Percentiles rank a stretch among this genome's conserved stretches.
phyloP scores from a whole-genome alignment of 2,888 invertebrate genomes.

The Ferdinandea cuprea region DNA sequence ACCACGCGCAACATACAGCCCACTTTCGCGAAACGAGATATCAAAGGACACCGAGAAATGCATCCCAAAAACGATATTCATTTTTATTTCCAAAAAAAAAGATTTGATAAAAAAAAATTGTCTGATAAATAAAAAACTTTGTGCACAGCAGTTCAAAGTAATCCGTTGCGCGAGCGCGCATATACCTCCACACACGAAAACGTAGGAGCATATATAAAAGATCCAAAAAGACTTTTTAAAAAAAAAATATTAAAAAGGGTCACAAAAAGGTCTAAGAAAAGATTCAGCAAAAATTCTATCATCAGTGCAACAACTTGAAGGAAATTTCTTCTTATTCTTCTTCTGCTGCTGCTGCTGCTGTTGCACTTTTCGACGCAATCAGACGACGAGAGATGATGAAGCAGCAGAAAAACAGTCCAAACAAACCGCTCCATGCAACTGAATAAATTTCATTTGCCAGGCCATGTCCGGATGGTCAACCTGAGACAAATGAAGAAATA shows the following conservation, averaged over 20 bases:
- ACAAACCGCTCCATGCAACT: conserved; percentile 51
- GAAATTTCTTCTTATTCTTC: no score
- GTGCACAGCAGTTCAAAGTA: conserved; percentile 45
- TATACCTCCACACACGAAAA: not conserved
- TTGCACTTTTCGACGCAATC: conserved; percentile 55
- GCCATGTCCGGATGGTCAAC: conserved; percentile 24
- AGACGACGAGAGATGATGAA: conserved; percentile 35
- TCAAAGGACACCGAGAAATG: conserved; percentile 71
- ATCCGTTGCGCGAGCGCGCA: conserved; percentile 31
- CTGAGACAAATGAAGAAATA: conserved; percentile 72
- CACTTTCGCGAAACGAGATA: conserved; percentile 38
- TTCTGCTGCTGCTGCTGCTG: no score
- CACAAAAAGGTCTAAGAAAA: conserved; percentile 51
- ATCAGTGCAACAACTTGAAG: conserved; percentile 39
- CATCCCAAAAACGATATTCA: conserved; percentile 42
- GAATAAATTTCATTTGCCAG: conserved; percentile 66
- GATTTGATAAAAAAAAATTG: conserved; percentile 36
- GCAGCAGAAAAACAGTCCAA: not conserved
- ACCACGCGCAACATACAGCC: conserved; percentile 41
- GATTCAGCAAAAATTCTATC: conserved; percentile 54
- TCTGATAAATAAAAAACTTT: conserved; percentile 62
- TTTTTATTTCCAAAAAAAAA: conserved; percentile 30
- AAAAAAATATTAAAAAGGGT: conserved; percentile 12
- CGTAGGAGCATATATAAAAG: conserved; percentile 6
- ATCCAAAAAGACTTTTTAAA: conserved; percentile 21